Evolutionary conservation across 2,113 vertebrate species (phyloP).

Genomic region (Clarias gariepinus): DNA sequence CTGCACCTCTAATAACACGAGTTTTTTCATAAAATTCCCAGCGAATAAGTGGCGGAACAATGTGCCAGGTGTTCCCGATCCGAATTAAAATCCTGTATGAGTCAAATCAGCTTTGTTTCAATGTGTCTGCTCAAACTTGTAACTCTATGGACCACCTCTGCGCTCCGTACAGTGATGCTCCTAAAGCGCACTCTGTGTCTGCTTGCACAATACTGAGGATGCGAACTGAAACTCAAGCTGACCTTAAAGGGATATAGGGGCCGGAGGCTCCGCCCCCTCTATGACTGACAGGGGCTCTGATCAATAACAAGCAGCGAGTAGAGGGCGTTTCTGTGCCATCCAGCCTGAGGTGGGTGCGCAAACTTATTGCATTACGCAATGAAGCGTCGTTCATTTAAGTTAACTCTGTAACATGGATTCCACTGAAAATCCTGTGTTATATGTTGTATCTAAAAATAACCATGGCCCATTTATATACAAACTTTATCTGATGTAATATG

Average conservation of each 20-base stretch:
- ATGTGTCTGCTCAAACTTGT: not conserved
- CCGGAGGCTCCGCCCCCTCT: constrained; percentile 59
- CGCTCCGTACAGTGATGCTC: not conserved
- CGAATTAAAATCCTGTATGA: not conserved
- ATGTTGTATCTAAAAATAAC: not conserved
- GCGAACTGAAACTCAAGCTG: constrained; percentile 68
- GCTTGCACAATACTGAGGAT: constrained; percentile 48
- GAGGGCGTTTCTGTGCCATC: constrained; percentile 62
- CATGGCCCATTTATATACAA: too few species aligned
- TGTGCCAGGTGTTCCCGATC: not conserved
- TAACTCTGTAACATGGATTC: not conserved
- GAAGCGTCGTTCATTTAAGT: not conserved
- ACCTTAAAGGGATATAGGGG: constrained; percentile 69
- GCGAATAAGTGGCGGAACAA: not conserved
- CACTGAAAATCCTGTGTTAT: too few species aligned
- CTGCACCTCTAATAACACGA: not conserved
- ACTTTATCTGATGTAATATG: not conserved
- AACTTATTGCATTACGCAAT: constrained; percentile 29
- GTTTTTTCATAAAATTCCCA: not conserved
- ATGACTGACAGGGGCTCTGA: constrained; percentile 66
- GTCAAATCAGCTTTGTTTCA: not conserved
- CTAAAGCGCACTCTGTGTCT: not conserved
- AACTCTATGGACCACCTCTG: not conserved
- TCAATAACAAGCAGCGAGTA: constrained; percentile 67
- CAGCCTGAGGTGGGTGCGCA: constrained; percentile 44